These are phyloP conservation scores for Apodemia zela DNA, from an alignment of 2,888 invertebrate genomes.

Conservation along the genomic window DNA sequence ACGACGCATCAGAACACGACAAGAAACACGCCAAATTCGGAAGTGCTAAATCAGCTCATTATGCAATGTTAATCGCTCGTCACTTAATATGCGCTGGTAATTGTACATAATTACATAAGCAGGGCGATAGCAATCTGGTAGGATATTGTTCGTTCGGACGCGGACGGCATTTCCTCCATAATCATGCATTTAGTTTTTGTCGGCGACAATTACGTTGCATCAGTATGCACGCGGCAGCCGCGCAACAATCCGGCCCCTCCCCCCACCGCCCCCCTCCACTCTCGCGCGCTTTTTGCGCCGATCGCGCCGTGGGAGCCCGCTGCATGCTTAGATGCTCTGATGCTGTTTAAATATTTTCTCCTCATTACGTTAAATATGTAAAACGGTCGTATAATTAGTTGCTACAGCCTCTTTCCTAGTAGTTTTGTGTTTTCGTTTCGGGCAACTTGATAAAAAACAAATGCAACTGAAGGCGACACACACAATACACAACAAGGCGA, in stretches of 20 bases:
- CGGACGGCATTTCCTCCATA: conserved; percentile 63
- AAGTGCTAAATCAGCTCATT: conserved; percentile 12
- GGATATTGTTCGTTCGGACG: conserved; percentile 31
- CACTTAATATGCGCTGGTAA: conserved; percentile 21
- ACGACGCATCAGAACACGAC: not conserved
- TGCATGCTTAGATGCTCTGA: conserved; percentile 35
- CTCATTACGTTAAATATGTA: conserved; percentile 31
- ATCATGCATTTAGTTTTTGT: conserved; percentile 67
- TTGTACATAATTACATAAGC: conserved; percentile 23
- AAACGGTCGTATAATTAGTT: conserved; percentile 23
- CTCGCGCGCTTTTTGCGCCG: conserved; percentile 41
- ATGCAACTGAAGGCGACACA: too few species aligned
- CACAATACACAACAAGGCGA: too few species aligned
- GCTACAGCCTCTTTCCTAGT: conserved; percentile 17
- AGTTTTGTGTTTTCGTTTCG: conserved; percentile 15
- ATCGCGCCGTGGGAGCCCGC: conserved; percentile 50
- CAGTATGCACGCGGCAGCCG: conserved; percentile 65
- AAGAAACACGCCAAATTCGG: not conserved
- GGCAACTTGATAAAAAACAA: not conserved
- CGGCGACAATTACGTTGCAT: conserved; percentile 63
- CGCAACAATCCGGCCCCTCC: conserved; percentile 36
- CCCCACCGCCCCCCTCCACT: conserved; percentile 36
- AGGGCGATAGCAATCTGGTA: conserved; percentile 33
- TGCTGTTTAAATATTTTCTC: conserved; percentile 38
- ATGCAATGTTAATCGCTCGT: conserved; percentile 10